Percentiles rank a stretch among this genome's conserved stretches.
Evolutionary conservation across 2,113 vertebrate genomes (phyloP).

Genomic region (Empidonax traillii): DNA sequence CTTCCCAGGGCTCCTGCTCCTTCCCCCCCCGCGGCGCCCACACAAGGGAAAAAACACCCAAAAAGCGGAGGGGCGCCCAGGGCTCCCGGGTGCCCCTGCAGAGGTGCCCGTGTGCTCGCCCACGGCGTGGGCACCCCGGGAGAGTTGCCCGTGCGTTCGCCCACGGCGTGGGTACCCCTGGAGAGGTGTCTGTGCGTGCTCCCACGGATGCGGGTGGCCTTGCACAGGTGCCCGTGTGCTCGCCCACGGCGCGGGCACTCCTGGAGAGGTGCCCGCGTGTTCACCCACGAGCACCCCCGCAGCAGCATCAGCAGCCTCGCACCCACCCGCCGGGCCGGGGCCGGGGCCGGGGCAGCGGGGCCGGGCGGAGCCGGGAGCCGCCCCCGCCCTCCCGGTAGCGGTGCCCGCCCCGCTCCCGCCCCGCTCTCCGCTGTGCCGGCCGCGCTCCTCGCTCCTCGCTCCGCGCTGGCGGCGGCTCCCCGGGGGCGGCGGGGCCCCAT

Average conservation of each 20-base stretch:
- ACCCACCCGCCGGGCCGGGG: neutral
- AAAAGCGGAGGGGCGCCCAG: too few relatives aligned
- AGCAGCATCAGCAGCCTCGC: neutral
- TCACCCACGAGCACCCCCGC: neutral
- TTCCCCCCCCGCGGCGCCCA: neutral
- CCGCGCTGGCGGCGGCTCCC: too few relatives aligned
- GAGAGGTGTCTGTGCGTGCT: neutral
- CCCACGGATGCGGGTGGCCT: neutral
- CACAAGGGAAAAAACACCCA: neutral
- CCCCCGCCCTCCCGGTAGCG: neutral
- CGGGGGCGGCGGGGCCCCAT: neutral
- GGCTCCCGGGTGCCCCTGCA: neutral
- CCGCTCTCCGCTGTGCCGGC: neutral
- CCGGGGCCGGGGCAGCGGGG: neutral
- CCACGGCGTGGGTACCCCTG: neutral
- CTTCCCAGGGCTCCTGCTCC: neutral
- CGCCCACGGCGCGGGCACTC: neutral
- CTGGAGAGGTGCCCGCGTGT: neutral
- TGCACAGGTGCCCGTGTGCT: neutral
- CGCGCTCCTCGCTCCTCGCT: neutral
- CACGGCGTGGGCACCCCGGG: neutral
- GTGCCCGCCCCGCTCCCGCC: neutral
- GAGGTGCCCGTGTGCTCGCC: neutral
- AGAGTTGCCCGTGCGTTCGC: neutral
- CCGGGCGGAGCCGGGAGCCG: neutral